These are phyloP conservation scores for Caenorhabditis japonica DNA, from an alignment of 2,888 invertebrate species.

Conservation along the genomic window DNA sequence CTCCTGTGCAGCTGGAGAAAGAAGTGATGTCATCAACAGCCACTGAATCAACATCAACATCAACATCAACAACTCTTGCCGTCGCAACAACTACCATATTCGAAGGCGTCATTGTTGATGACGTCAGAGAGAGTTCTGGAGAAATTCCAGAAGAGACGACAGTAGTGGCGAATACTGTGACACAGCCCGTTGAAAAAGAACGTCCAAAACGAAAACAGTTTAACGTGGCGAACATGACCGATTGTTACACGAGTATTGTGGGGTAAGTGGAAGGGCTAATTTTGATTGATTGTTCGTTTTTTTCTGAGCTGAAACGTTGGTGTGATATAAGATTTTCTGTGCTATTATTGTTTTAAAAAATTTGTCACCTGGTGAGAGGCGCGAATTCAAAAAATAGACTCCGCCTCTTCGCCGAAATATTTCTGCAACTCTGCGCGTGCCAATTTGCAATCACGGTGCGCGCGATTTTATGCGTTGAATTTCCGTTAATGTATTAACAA, in stretches of 20 bases:
- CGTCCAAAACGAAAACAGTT: conserved; percentile 21
- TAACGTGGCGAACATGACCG: conserved; percentile 47
- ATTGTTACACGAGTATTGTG: conserved; percentile 48
- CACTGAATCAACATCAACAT: not conserved
- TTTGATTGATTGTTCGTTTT: no score
- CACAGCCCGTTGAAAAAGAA: not conserved
- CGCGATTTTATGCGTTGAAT: no score
- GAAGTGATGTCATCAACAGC: conserved; percentile 11
- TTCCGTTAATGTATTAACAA: no score
- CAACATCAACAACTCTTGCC: not conserved
- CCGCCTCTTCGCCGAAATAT: no score
- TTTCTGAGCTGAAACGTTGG: no score
- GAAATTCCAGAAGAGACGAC: conserved; percentile 9
- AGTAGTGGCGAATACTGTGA: not conserved
- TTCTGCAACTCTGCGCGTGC: no score
- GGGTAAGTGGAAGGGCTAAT: conserved; percentile 14
- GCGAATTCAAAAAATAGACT: no score
- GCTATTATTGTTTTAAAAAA: no score
- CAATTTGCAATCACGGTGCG: no score
- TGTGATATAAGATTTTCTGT: no score
- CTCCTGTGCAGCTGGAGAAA: not conserved
- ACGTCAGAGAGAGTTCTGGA: conserved; percentile 17
- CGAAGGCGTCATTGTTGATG: conserved; percentile 8
- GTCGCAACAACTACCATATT: not conserved
- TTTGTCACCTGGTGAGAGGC: no score